Base-by-base conservation (phyloP, 2,797 vertebrate genomes). In the Lemur catta region DNA sequence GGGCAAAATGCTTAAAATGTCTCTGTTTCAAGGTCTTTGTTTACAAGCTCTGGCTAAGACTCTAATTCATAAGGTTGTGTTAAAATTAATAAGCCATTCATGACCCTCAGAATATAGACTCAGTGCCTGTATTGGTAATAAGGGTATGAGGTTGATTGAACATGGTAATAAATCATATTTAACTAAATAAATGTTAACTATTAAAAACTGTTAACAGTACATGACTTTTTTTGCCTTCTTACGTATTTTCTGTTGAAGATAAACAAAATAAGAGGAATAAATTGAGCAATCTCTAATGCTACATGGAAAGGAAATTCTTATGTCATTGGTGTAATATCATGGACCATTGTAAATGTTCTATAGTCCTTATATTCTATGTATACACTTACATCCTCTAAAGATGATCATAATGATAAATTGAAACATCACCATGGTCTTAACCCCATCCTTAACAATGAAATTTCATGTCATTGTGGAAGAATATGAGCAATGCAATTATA, bases 231-330 rank as follows among this genome's bases (percentile, higher is more conserved):
- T 72, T 93, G 52, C 33, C 17, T 50, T 82, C 10, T 41, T 24
- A 46, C 15, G 46, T 26, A 22, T 78, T 89, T 91, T 75, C 41
- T 93, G 28, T 82, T 96, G 57, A 89, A 84, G 69, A 78, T 13
- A 90, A 12, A 98, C 28, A 43, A 87, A 48, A 35, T 88, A 80
- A 76, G 33, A 88, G 10, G 61, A 61, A 89, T 38, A 61, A 86
- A 24, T 26, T 61, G 30, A 91, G n/a, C 18, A 79, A 75, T 57
- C 26, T 30, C 13, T 76, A 18, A 17, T 24, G 41, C 33, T 82
- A 48, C 2, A 6, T 69, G 15, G 4, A 22, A 75, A 84, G 67
- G 30, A 80, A 76, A n/a, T 20, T 5, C 5, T 82, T 79, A n/a
- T n/a, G n/a, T n/a, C 15, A 6, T 86, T 22, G 9, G 17, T 20